Evolutionary conservation across 2,888 invertebrate genomes (phyloP), one percentile per base, ranked within the genome.

Genomic region (Keiferia lycopersicella): DNA sequence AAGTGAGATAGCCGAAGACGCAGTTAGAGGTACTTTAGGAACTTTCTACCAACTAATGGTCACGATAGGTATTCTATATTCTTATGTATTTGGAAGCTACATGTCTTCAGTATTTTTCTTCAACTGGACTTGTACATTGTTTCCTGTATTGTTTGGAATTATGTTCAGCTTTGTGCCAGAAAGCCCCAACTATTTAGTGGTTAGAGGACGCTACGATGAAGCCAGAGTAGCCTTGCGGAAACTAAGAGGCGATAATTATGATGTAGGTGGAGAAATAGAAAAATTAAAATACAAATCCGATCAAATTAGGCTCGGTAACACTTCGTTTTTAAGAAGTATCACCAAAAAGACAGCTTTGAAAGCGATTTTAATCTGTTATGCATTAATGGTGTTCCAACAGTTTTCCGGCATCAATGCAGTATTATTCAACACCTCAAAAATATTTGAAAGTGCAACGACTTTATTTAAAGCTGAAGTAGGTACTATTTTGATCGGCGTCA

Each of bases 371-470:
- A 95, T 97, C 65, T 94, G 94, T 69, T 94, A 95, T 77, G 94
- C 95, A 2, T 92, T 98, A 8, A 98, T 98, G 97, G 88, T 97
- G 73, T 96, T 98, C 87, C 98, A 98, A 80, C 98, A 98, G 82
- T 89, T 97, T 64, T 94, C 95, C 66, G 97, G 97, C 45, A 94
- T 96, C 62, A 97, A 97, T 75, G 96, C 96, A 0, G 95, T 97
- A 6, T 95, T 97, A 69, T 96, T 97, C 82, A 97, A 96, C 76
- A 93, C 95, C 0, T 93, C 93, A 0, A 81, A 91, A 1, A 98
- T 98, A 67, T 98, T 98, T 82, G 75, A 84, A 62, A 92, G 92
- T 41, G 94, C 96, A 14, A 94, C 94, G 4, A 92, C 93, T 1
- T 68, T 84, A 0, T 88, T 96, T 26, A 84, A 93, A 14, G 81